Evolutionary conservation across 2,888 invertebrate species (phyloP).

Genomic region (Iphiclides podalirius): DNA sequence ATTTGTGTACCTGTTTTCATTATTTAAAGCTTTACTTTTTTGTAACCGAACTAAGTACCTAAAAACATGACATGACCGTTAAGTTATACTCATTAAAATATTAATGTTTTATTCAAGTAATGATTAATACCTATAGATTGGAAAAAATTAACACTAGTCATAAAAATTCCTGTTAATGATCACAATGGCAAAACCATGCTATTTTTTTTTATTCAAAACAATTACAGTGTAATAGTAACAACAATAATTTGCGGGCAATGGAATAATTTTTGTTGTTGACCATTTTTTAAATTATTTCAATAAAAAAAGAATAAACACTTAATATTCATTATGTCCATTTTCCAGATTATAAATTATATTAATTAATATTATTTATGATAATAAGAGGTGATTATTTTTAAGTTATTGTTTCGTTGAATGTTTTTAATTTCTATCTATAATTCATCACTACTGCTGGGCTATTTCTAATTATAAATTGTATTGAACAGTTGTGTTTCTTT

Average conservation of each 20-base stretch:
- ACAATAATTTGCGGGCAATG: too few species aligned
- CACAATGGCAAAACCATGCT: too few species aligned
- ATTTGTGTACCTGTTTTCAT: neutral
- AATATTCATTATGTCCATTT: slow-evolving; percentile 2
- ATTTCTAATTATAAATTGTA: slow-evolving; percentile 54
- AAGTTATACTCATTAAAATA: neutral
- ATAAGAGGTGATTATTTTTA: slow-evolving; percentile 1
- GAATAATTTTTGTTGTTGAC: too few species aligned
- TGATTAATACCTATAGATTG: neutral
- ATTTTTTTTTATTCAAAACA: too few species aligned
- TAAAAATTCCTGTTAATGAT: neutral
- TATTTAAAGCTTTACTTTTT: slow-evolving; percentile 9
- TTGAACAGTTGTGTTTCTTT: slow-evolving; percentile 41
- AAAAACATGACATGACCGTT: slow-evolving; percentile 12
- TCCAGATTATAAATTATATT: too few species aligned
- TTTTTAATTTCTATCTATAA: slow-evolving; percentile 22
- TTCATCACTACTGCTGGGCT: slow-evolving; percentile 36
- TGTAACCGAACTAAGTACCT: slow-evolving; percentile 15
- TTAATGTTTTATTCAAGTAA: neutral
- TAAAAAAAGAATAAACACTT: too few species aligned
- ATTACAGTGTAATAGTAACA: too few species aligned
- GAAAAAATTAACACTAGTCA: slow-evolving; percentile 21
- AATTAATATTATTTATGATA: too few species aligned
- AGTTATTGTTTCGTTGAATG: slow-evolving; percentile 1
- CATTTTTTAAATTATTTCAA: too few species aligned